Conservation (phyloP, 2,113 vertebrate species). For the Emberiza fucata region DNA sequence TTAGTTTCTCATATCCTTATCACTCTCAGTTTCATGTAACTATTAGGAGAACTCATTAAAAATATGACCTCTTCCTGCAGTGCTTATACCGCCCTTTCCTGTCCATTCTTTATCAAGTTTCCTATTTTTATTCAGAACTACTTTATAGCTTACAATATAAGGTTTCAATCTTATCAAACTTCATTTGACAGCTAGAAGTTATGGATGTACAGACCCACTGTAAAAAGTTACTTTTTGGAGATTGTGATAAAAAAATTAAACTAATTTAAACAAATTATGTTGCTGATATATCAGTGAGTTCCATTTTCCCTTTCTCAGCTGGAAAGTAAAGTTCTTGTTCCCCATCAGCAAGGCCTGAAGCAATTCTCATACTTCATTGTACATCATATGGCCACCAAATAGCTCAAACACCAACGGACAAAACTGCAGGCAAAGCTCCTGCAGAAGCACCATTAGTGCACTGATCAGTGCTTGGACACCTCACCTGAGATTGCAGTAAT, state of each 20-base stretch:
- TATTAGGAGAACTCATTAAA: neutral
- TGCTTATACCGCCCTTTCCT: neutral
- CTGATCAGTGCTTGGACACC: fast-evolving
- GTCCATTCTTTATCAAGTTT: neutral
- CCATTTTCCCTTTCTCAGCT: neutral
- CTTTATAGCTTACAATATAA: neutral
- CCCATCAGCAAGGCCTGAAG: neutral
- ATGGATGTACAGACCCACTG: neutral
- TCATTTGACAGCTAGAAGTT: neutral
- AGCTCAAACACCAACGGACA: neutral
- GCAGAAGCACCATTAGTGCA: neutral
- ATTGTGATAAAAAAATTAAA: too few species aligned
- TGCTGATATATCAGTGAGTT: neutral
- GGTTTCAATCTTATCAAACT: neutral
- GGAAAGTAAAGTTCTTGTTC: neutral
- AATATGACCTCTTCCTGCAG: neutral
- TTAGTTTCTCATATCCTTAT: neutral
- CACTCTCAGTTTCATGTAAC: neutral
- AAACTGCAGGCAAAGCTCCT: neutral
- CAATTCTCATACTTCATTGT: neutral
- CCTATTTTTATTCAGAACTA: neutral
- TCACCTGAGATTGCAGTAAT: neutral
- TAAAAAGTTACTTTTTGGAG: neutral
- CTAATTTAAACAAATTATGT: neutral
- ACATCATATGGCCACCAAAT: neutral